Evolutionary conservation across 1,140 invertebrate genomes (phyloP).

Genomic region (Orussus abietinus): DNA sequence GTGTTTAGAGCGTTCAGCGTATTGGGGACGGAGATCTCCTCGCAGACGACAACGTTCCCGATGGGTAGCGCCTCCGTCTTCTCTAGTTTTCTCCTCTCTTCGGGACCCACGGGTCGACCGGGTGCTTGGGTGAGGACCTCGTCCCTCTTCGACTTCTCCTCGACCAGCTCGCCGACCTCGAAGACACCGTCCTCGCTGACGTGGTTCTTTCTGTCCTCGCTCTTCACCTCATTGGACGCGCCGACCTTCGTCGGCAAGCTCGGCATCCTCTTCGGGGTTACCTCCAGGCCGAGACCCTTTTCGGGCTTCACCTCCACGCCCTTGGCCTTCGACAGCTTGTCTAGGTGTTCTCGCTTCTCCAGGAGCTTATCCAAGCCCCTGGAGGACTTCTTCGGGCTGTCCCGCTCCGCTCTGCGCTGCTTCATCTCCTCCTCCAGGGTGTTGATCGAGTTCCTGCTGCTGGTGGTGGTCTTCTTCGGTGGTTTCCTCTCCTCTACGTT

Average conservation of each 20-base stretch:
- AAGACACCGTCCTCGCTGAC: conserved; percentile 19
- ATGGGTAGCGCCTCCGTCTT: conserved; percentile 6
- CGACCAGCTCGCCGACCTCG: conserved; percentile 13
- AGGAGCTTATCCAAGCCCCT: conserved; percentile 54
- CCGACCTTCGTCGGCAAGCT: background rate
- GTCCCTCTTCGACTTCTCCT: conserved; percentile 18
- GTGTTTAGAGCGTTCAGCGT: no score
- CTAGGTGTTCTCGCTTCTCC: conserved; percentile 49
- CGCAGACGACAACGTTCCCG: background rate
- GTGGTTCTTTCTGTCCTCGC: conserved; percentile 27
- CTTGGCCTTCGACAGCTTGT: conserved; percentile 45
- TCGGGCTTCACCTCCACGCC: conserved; percentile 22
- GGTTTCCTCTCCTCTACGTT: background rate
- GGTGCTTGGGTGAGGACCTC: conserved; percentile 3
- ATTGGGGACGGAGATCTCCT: background rate
- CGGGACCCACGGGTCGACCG: conserved; percentile 1
- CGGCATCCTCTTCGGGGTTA: background rate
- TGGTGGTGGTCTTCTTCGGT: background rate
- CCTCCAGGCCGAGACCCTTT: conserved; percentile 5
- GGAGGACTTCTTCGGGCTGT: conserved; percentile 50
- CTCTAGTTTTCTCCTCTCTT: conserved; percentile 21
- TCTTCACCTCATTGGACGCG: conserved; percentile 4
- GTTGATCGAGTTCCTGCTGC: conserved; percentile 35
- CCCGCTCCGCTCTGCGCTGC: conserved; percentile 53
- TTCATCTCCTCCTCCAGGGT: conserved; percentile 58